Conservation (phyloP, 2,113 vertebrate species). For the Rostratula benghalensis region DNA sequence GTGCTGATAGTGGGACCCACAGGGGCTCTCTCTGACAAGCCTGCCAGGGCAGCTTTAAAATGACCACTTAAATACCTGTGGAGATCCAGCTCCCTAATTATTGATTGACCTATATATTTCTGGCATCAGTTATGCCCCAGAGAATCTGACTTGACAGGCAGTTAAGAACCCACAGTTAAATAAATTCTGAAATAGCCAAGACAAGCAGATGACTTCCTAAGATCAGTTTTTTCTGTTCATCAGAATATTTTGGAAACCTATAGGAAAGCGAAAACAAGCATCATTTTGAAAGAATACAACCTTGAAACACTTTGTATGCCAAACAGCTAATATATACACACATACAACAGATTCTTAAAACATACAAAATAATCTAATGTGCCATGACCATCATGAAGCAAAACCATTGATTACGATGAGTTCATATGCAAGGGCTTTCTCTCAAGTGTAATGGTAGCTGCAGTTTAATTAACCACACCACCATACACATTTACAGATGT, state of each 20-base stretch:
- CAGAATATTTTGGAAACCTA: not conserved
- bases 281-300: constrained; percentile 31
- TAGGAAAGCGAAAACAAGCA: constrained; percentile 1
- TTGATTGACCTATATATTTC: constrained; percentile 38
- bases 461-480: not conserved
- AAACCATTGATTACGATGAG: not conserved
- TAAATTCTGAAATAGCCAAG: constrained; percentile 58
- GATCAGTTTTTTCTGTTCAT: constrained; percentile 49
- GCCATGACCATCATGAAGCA: not conserved
- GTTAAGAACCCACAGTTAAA: constrained; percentile 24
- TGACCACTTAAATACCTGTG: not conserved
- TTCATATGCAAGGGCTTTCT: not conserved
- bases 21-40: not conserved
- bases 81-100: constrained; percentile 44
- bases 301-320: not conserved
- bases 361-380: not conserved
- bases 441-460: not conserved
- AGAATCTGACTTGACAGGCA: constrained; percentile 46
- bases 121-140: constrained; percentile 35
- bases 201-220: constrained; percentile 48
- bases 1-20: not conserved
- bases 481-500: not conserved
- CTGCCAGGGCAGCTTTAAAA: constrained; percentile 37
- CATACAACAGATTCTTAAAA: not conserved
- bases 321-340: not conserved